These are phyloP conservation scores for Cisticola juncidis DNA, from an alignment of 2,113 vertebrate species.

Conservation along the genomic window DNA sequence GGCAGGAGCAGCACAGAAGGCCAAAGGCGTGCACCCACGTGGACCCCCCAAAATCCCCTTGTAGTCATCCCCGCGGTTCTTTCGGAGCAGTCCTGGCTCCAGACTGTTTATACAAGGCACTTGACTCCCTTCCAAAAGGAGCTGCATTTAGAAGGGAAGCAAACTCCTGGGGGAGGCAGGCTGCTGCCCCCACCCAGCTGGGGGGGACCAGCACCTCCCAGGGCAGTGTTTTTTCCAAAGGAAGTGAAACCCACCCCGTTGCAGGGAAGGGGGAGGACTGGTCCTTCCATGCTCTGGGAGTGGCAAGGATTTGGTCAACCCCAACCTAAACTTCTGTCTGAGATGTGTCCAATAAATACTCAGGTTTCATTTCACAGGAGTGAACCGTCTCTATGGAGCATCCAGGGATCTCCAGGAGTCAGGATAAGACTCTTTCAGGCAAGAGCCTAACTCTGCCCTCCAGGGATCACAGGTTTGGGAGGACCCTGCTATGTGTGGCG, in stretches of 20 bases:
- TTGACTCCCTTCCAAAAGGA: neutral
- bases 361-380: neutral
- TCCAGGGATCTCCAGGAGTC: neutral
- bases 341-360: neutral
- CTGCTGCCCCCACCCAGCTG: neutral
- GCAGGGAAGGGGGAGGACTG: neutral
- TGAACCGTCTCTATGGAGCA: neutral
- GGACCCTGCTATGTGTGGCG: rapidly evolving
- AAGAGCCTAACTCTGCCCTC: neutral
- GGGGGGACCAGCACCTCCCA: neutral
- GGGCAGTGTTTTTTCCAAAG: neutral
- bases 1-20: rapidly evolving
- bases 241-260: neutral
- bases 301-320: rapidly evolving
- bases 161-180: neutral
- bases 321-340: neutral
- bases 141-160: neutral
- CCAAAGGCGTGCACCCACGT: neutral
- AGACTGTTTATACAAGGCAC: neutral
- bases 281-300: neutral
- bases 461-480: neutral
- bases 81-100: neutral
- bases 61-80: neutral
- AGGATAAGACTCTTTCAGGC: neutral
- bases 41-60: neutral